Base-by-base conservation (phyloP, 2,113 vertebrate species). In the Ornithorhynchus anatinus region DNA sequence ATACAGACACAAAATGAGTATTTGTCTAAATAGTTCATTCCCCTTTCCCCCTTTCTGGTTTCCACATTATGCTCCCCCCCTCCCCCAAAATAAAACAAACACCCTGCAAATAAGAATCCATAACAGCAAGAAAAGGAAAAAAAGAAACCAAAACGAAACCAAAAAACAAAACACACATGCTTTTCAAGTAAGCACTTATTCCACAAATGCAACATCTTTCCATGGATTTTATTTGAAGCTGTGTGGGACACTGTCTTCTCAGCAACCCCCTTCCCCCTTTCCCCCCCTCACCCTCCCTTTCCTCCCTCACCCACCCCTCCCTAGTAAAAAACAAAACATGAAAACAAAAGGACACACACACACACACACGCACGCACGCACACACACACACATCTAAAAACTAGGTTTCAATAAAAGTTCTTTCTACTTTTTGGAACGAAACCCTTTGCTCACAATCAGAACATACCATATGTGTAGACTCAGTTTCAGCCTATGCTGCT, bases 131-230 rank as follows among this genome's bases (percentile, higher is more conserved):
- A 91, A 89, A 90, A 90, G 79, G 91, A 86, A 80, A 75, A 77
- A 68, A 27, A 29, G 19, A 50, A 50, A 27, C 8, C 25, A 88
- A 50, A 48, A 9, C 23, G 31, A 89, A 81, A 92, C 88, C 91
- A n/a, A n/a, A n/a, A n/a, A n/a, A n/a, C n/a, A n/a, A n/a, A n/a
- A n/a, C n/a, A n/a, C n/a, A n/a, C n/a, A 93, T 92, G 92, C 92
- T 93, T 92, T 92, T 93, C 89, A 92, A 93, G 88, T 93, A 93
- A 75, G 88, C 87, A 91, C 86, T 91, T 92, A 88, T 84, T 92
- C 85, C 90, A 93, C 92, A 91, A 93, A 91, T 90, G 91, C 72
- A 84, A 79, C 80, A 74, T 87, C 86, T 89, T 88, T 86, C 89
- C 90, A 91, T 81, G 86, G 71, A 85, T 91, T 89, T 89, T 72